Base-by-base conservation (phyloP, 2,888 invertebrate genomes). In the Lingula anatina region DNA sequence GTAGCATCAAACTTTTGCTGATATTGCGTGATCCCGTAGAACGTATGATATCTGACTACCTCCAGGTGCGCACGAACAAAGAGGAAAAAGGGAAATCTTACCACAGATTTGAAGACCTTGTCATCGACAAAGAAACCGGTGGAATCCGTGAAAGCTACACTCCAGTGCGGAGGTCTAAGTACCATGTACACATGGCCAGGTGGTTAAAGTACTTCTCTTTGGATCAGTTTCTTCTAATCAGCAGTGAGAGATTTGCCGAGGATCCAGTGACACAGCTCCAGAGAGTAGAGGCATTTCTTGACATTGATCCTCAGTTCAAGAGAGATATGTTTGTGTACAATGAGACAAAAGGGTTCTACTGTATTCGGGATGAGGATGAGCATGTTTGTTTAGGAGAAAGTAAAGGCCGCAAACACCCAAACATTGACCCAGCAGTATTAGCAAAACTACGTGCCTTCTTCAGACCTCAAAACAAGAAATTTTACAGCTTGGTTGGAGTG, bases 21-120 rank as follows among this genome's bases (percentile, higher is more conserved):
- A 93, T 97, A 68, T 90, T 99, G 23, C 84, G 97, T 15, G 93
- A 99, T 77, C 97, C 97, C 2, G 93, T 96, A 48, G 92, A 90
- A 20, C 83, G 97, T 49, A 90, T 94, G 46, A 90, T 99, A 68
- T 96, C 95, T 15, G 97, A 97, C 82, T 96, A 94, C 80, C 90
- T 93, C 21, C 95, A 96, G 78, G 82, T 94, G 63, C 84, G 88
- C 56, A 89, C 88, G 63, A 76, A 77, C 54, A 74, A 73, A 53
- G 56, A 60, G 24, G 62, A 58, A 27, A 59, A 63, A 46, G 67
- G 67, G 47, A 66, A 64, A 49, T 61, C 68, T 0, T 61, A 70
- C 43, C 66, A 70, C 7, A 55, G 68, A 5, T 77, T 81, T 46
- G 76, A 78, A 50, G 64, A 73, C n/a, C 64, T 76, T 41, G 79